Evolutionary conservation across 2,113 vertebrate species (phyloP).

Genomic region (Heptranchias perlo): DNA sequence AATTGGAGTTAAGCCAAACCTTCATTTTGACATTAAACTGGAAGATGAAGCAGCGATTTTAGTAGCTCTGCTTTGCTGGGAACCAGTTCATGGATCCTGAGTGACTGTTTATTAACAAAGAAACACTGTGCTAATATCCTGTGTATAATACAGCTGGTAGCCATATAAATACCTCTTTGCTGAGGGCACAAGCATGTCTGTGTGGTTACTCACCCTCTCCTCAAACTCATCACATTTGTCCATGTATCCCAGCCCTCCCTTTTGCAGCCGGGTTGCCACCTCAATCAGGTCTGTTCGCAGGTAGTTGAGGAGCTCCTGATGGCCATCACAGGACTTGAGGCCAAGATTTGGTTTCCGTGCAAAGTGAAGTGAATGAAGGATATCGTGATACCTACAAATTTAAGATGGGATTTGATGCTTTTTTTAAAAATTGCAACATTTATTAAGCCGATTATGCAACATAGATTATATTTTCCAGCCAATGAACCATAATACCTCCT

Average conservation of each 20-base stretch:
- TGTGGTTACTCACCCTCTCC: slow-evolving; percentile 64
- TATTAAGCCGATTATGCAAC: not conserved
- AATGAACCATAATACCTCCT: not conserved
- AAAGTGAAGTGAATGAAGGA: slow-evolving; percentile 83
- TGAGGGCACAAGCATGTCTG: not conserved
- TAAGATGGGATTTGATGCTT: no score
- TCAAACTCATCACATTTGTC: slow-evolving; percentile 78
- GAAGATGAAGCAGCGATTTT: not conserved
- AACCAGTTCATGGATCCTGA: not conserved
- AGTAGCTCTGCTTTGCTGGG: not conserved
- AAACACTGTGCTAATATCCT: not conserved
- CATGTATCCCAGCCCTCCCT: slow-evolving; percentile 88
- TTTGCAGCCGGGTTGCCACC: slow-evolving; percentile 84
- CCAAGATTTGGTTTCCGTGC: slow-evolving; percentile 74
- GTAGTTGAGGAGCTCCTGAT: slow-evolving; percentile 80
- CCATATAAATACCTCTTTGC: not conserved
- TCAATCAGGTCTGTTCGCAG: slow-evolving; percentile 89
- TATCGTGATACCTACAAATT: slow-evolving; percentile 77
- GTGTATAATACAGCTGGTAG: not conserved
- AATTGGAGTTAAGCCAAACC: not conserved
- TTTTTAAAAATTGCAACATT: not conserved
- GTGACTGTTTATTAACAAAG: not conserved
- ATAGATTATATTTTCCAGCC: not conserved
- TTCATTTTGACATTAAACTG: not conserved
- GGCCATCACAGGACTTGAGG: slow-evolving; percentile 78